Base-by-base conservation (phyloP, 1,140 invertebrate species). In the Nylanderia fulva region DNA sequence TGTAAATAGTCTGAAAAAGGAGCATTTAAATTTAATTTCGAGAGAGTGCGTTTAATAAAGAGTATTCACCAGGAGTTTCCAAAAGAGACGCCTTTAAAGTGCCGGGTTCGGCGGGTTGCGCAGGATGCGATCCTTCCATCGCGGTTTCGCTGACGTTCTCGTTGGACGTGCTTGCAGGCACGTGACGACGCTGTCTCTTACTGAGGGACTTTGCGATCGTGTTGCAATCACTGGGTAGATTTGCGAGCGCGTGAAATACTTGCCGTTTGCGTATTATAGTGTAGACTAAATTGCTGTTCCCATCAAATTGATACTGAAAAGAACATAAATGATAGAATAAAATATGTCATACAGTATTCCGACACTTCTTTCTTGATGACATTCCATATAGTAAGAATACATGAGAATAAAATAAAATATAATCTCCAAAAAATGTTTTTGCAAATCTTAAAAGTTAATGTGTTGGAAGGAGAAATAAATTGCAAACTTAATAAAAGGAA, bases 251-350 rank as follows among this genome's bases (percentile, higher is more conserved):
- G 95, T 99, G 99, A 95, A 99, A 99, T 66, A 99, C 98, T 93
- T 99, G 98, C 33, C 99, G 96, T 93, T 99, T 99, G 58, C 99
- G 96, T 90, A 99, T 99, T 85, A 99, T 99, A 6, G 99, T 99
- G 95, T 99, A 99, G 33, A 99, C 98, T 83, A 99, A 95, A 96
- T 99, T 99, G 21, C 98, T 98, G 94, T 99, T 99, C 0, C 99
- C 99, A 96, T 99, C 99, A 95, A 99, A 99, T 94, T 99, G 99
- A 94, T 99, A 99, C 91, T 95, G 63, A 83, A 89, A 90, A 33
- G 58, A 58, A 27, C 56, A 1, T 86, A 69, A 69, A 54, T 24
- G 33, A 60, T 33, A 58, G 11, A 33, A 15, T 33, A 5, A 36
- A 29, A 33, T 13, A 39, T 58, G 11, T 15, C n/a, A 4, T 6